Conservation (phyloP, 2,888 invertebrate genomes). For the Xanthorhoe designata region DNA sequence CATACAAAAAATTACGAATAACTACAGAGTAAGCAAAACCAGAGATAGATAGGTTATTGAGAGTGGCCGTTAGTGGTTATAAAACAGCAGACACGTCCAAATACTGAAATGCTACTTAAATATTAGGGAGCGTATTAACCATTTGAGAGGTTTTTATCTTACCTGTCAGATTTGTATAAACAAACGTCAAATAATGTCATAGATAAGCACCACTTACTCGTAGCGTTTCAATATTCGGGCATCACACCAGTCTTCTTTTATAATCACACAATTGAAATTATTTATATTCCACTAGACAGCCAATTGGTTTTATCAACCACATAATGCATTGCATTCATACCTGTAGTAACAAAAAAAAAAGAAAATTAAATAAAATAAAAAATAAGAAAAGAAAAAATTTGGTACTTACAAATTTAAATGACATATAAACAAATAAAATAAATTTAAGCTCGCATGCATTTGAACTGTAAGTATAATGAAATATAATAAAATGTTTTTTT, state of each 20-base stretch:
- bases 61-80: no score
- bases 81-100: no score
- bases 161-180: no score
- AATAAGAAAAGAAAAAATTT: conserved; percentile 30
- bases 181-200: no score
- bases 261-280: conserved; percentile 43
- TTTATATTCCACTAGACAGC: conserved; percentile 59
- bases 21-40: no score
- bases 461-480: neutral
- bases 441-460: conserved; percentile 8
- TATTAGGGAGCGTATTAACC: no score
- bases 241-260: neutral
- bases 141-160: no score
- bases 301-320: conserved; percentile 71
- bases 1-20: no score
- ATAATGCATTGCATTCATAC: conserved; percentile 82
- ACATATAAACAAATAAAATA: neutral
- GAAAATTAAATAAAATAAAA: conserved; percentile 50
- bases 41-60: no score
- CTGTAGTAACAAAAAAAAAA: conserved; percentile 69
- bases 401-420: neutral
- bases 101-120: no score
- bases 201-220: no score
- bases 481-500: conserved; percentile 5
- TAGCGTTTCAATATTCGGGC: no score